Percentiles rank a stretch among this genome's conserved stretches.
These are phyloP conservation scores for Tinamus guttatus DNA, from an alignment of 2,113 vertebrate genomes.

Conservation along the genomic window DNA sequence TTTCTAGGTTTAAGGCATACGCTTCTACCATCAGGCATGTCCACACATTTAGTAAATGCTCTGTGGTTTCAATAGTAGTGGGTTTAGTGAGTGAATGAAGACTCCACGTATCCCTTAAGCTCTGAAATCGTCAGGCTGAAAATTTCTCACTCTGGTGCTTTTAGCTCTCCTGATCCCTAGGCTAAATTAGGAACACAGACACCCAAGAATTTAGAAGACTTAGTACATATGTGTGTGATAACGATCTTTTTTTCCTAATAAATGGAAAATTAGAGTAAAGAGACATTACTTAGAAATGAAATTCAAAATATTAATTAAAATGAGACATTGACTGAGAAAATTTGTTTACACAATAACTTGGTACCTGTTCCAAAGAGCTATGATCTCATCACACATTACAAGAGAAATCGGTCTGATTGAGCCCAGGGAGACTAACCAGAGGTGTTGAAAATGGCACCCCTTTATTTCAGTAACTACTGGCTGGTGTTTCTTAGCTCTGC, in stretches of 20 bases:
- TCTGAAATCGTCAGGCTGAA: constrained; percentile 24
- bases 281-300: neutral
- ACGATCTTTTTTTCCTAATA: neutral
- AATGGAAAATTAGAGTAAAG: neutral
- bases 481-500: neutral
- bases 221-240: neutral
- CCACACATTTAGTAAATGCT: neutral
- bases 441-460: neutral
- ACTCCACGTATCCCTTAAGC: neutral
- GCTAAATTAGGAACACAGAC: constrained; percentile 14
- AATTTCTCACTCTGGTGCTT: neutral
- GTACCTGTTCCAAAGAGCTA: neutral
- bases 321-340: neutral
- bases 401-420: neutral
- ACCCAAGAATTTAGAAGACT: neutral
- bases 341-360: neutral
- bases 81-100: neutral
- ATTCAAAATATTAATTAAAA: constrained; percentile 21
- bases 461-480: neutral
- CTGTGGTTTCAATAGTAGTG: neutral
- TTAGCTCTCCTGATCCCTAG: neutral
- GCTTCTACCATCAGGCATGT: neutral
- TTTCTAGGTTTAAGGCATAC: neutral
- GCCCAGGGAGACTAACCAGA: neutral
- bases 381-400: neutral